Percentiles rank a stretch among this genome's conserved stretches.
Conservation (phyloP, 2,888 invertebrate genomes). For the Callinectes sapidus region DNA sequence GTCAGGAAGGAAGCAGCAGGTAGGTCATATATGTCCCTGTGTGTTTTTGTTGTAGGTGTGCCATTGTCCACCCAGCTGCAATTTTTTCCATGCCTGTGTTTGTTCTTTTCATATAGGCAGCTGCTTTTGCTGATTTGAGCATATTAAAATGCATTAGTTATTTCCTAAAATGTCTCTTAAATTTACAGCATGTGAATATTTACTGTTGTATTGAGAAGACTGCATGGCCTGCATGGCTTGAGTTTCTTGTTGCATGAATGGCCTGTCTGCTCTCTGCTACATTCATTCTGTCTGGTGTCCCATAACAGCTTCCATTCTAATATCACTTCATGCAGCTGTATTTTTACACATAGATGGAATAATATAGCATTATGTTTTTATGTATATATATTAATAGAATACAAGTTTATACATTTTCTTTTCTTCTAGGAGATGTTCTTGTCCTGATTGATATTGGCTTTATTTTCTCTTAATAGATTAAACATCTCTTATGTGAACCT, state of each 20-base stretch:
- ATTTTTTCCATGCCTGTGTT: background rate
- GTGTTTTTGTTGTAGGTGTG: background rate
- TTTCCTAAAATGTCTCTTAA: constrained; percentile 23
- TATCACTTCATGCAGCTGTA: constrained; percentile 3
- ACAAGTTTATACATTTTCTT: background rate
- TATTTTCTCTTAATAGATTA: background rate
- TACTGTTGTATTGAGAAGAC: background rate
- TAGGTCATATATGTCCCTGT: background rate
- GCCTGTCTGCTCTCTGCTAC: background rate
- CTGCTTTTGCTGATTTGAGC: background rate
- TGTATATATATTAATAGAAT: background rate
- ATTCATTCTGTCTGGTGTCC: background rate
- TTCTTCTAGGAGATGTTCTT: background rate
- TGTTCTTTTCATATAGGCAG: background rate
- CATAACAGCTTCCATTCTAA: background rate
- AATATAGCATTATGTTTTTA: background rate
- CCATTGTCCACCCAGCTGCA: background rate
- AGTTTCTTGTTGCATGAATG: background rate
- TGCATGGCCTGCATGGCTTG: background rate
- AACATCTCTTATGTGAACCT: background rate
- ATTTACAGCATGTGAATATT: background rate
- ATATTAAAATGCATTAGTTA: background rate
- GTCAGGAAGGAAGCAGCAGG: background rate
- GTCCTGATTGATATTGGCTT: constrained; percentile 14
- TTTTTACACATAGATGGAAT: background rate